A percentile compares a stretch with the other conserved stretches of the same genome.
These are phyloP conservation scores for roundworm (Caenorhabditis elegans) DNA, from an alignment of 1,140 invertebrate species.

Conservation along the genomic window DNA sequence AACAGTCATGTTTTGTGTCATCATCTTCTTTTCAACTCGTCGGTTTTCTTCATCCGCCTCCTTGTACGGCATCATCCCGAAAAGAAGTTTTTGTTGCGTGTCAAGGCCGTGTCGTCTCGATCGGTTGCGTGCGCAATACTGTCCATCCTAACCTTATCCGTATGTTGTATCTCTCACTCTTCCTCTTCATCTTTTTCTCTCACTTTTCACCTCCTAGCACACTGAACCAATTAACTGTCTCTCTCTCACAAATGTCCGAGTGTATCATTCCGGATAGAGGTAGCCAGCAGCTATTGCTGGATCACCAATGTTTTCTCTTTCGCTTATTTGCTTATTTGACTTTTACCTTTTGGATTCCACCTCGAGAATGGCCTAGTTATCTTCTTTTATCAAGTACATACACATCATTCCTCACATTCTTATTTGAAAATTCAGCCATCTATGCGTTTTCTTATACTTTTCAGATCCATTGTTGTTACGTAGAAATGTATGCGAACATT, in stretches of 20 bases:
- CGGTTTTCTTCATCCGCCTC: neutral
- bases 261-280: neutral
- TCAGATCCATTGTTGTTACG: too few relatives aligned
- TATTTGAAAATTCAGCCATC: too few relatives aligned
- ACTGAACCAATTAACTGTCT: slow-evolving; percentile 21
- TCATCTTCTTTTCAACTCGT: neutral
- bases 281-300: neutral
- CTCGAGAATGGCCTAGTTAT: slow-evolving; percentile 7
- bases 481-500: too few relatives aligned
- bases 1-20: slow-evolving; percentile 15
- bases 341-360: neutral
- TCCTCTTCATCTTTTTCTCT: neutral
- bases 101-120: neutral
- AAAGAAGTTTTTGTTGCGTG: slow-evolving; percentile 22
- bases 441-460: too few relatives aligned
- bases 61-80: slow-evolving; percentile 32
- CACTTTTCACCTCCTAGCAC: neutral
- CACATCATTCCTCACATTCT: neutral
- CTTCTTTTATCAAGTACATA: neutral
- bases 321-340: neutral
- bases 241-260: slow-evolving; percentile 6
- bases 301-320: neutral
- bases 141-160: neutral
- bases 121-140: neutral
- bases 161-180: slow-evolving; percentile 10